Base-by-base conservation (phyloP, 2,797 vertebrate species). In the Somateria mollissima region DNA sequence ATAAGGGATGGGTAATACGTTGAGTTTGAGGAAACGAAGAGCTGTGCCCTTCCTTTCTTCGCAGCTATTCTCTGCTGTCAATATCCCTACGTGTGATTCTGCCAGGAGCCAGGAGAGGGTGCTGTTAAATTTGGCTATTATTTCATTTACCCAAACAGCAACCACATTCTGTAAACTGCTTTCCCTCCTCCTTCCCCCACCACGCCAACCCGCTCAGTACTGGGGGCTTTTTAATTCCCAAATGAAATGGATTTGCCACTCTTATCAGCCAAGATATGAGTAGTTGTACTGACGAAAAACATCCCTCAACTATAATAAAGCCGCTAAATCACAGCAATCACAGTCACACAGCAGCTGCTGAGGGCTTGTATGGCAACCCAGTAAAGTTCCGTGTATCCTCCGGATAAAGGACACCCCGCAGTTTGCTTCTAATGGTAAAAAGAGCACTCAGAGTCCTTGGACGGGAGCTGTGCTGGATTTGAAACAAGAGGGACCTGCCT, bases 91-190 rank as follows among this genome's bases (percentile, higher is more conserved):
- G 0, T 19, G 77, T 74, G 53, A 2, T 89, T 80, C 77, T 85
- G 57, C 34, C 47, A 3, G 11, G 51, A 54, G 36, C 90, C 93
- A 80, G 91, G 82, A 97, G 96, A 95, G 81, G 96, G 92, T 66
- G 96, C 91, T 95, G 45, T 27, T 72, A 53, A 93, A 77, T 84
- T 10, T 82, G 90, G 66, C 87, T 3, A 2, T 3, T 4, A 3
- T 21, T 72, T 45, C 25, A 3, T 19, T 10, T 27, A 21, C 1
- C 32, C 2, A 1, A 11, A 9, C 6, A 13, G 43, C 24, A 53
- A 19, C 15, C 45, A 1, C 77, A 8, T 0, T 7, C 56, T 4
- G 5, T 3, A 57, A 47, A 45, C 57, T 0, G 24, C 72, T 39
- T 27, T 22, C 54, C 27, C 34, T 1, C 1, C 6, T 22, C 11